Conservation (phyloP, 1,140 invertebrate genomes). For the Sinonovacula constricta region DNA sequence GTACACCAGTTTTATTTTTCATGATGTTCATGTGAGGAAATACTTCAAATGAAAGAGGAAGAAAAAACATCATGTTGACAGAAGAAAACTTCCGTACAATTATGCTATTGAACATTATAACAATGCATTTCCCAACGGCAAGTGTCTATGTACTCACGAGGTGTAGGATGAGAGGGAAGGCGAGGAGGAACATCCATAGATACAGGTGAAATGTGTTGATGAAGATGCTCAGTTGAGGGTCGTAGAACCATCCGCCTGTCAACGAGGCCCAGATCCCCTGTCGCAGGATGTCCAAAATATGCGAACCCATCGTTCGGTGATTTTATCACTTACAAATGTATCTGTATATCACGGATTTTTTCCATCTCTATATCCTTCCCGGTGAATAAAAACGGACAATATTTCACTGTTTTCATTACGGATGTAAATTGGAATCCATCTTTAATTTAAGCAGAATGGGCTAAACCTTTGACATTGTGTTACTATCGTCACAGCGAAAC, state of each 20-base stretch:
- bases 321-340: neutral
- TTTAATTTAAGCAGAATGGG: neutral
- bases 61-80: too few species aligned
- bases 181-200: conserved; percentile 96
- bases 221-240: conserved; percentile 97
- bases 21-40: too few species aligned
- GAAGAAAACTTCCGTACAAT: too few species aligned
- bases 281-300: conserved; percentile 97
- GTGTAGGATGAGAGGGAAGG: conserved; percentile 94
- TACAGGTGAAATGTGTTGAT: conserved; percentile 99
- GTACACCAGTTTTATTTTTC: too few species aligned
- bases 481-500: neutral
- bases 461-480: neutral
- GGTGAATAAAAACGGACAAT: neutral
- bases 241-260: conserved; percentile 95
- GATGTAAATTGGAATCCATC: neutral
- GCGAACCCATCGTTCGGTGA: conserved; percentile 89
- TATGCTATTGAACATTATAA: neutral
- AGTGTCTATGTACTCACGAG: conserved; percentile 88
- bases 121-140: too few species aligned
- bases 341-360: neutral
- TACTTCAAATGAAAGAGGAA: too few species aligned
- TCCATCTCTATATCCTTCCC: neutral
- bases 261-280: conserved; percentile 99
- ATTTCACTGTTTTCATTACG: neutral